Evolutionary conservation across 2,888 invertebrate genomes (phyloP).

Genomic region (Tiliacea aurago): DNA sequence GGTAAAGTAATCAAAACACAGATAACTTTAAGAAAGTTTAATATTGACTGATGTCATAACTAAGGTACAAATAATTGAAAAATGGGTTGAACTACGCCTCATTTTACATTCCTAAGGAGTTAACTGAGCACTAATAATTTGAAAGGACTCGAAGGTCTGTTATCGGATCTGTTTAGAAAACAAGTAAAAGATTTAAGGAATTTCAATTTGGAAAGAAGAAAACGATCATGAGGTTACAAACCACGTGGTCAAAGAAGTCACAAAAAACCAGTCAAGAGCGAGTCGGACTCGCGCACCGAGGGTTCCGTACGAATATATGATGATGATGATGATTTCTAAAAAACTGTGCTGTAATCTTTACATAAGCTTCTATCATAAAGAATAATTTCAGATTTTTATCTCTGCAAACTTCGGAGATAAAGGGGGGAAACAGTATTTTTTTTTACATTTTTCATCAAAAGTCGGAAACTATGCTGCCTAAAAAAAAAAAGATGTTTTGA

Average conservation of each 20-base stretch:
- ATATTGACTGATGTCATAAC: neutral
- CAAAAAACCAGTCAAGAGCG: too few species aligned
- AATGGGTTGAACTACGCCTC: neutral
- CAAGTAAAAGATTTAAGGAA: neutral
- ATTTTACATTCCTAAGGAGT: neutral
- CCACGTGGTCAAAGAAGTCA: neutral
- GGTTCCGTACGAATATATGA: too few species aligned
- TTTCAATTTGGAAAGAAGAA: neutral
- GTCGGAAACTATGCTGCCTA: too few species aligned
- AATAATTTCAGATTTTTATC: too few species aligned
- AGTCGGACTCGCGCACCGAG: too few species aligned
- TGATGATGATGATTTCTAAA: too few species aligned
- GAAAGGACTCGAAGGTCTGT: neutral
- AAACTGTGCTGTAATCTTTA: too few species aligned
- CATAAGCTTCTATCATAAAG: too few species aligned
- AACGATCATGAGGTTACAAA: neutral
- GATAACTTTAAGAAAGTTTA: neutral
- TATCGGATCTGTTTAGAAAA: neutral
- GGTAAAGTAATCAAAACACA: constrained; percentile 1
- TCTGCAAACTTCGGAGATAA: too few species aligned
- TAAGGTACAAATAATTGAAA: neutral
- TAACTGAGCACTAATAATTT: neutral
- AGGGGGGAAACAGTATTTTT: too few species aligned
- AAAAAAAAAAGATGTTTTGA: too few species aligned
- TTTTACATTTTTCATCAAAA: too few species aligned